Evolutionary conservation across 2,888 invertebrate species (phyloP).

Genomic region (Gymnoscelis rufifasciata): DNA sequence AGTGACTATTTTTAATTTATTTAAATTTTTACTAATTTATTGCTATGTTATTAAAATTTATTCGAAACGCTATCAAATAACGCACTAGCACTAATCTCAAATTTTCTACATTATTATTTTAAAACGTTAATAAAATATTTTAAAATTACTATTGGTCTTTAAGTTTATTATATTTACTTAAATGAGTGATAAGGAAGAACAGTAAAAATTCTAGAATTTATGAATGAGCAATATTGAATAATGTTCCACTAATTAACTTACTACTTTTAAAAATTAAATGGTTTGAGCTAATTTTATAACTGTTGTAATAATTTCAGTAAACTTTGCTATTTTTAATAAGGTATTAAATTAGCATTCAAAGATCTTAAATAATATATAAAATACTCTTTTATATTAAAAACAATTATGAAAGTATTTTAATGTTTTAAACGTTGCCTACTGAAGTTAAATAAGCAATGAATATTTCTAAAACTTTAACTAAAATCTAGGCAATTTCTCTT

Average conservation of each 20-base stretch:
- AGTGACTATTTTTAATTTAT: conserved; percentile 53
- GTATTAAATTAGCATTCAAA: too few relatives aligned
- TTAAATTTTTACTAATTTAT: conserved; percentile 47
- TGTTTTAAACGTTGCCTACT: too few relatives aligned
- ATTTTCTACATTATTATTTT: conserved; percentile 44
- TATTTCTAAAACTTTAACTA: too few relatives aligned
- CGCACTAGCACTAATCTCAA: conserved; percentile 50
- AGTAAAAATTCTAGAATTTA: conserved; percentile 41
- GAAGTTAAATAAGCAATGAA: too few relatives aligned
- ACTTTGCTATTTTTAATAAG: neutral
- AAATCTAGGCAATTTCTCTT: too few relatives aligned
- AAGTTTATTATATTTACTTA: conserved; percentile 55
- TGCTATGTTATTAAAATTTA: conserved; percentile 50
- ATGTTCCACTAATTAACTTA: conserved; percentile 25
- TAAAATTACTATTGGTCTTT: conserved; percentile 72
- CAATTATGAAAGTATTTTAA: too few relatives aligned
- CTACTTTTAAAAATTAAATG: conserved; percentile 15
- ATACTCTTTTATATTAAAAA: too few relatives aligned
- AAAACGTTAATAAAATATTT: conserved; percentile 60
- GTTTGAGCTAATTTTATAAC: conserved; percentile 9
- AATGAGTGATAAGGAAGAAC: conserved; percentile 57
- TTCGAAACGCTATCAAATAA: conserved; percentile 58
- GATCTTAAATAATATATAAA: too few relatives aligned
- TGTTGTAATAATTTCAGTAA: neutral
- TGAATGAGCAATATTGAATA: conserved; percentile 56